Base-by-base conservation (phyloP, 2,797 vertebrate genomes). In the Falco concolor region DNA sequence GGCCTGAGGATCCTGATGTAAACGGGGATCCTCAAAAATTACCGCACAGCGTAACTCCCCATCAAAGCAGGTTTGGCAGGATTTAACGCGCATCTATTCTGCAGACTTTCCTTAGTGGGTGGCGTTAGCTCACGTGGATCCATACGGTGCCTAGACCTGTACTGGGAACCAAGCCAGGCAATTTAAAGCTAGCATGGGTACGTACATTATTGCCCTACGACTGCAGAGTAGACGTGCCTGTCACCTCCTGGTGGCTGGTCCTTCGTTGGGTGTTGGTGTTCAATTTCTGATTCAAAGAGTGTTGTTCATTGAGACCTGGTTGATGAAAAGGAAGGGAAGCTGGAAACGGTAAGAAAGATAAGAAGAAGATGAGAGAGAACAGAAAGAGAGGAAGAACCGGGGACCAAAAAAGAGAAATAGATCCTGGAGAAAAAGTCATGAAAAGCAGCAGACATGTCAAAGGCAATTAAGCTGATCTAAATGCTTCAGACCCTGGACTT, bases 391-490 rank as follows among this genome's bases (percentile, higher is more conserved):
- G 21, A 53, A 64, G 42, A 80, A 57, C 7, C 7, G 60, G 32
- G n/a, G 34, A 40, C 15, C 32, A 63, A 89, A 49, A 12, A 80
- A 45, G 30, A 93, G 17, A 83, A 73, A 80, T 8, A 47, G 11
- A n/a, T 21, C 10, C 25, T 12, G 17, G 27, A 65, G 32, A 59
- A 63, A 93, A 68, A 80, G 52, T 15, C 23, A 74, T 5, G 34
- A 86, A 52, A 91, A 53, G 18, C 14, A 11, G 24, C 10, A 54
- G 50, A 20, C 13, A 83, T 34, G 30, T 67, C 73, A 86, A 76
- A 80, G n/a, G 50, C 30, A 89, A 75, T 87, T 85, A 83, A 24
- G 20, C 47, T 77, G 69, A 84, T 60, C 60, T 75, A 57, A 89
- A 70, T 47, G 30, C 64, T 75, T 87, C 67, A 90, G 50, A 73